Conservation (phyloP, 1,140 invertebrate species). For the Xylocopa sonorina region DNA sequence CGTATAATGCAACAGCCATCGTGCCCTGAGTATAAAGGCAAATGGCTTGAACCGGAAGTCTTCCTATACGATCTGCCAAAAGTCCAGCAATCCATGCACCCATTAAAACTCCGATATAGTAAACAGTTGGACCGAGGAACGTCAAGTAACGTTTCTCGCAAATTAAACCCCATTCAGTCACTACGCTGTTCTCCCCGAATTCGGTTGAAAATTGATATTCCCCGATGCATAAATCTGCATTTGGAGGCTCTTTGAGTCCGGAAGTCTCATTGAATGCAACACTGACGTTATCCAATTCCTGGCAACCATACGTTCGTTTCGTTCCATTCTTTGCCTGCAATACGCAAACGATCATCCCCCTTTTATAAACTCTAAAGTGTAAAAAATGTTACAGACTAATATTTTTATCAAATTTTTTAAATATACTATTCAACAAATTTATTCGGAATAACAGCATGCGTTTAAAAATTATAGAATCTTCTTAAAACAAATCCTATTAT, state of each 20-base stretch:
- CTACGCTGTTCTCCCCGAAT: slow-evolving; percentile 67
- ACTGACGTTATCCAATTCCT: slow-evolving; percentile 30
- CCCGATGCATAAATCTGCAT: slow-evolving; percentile 33
- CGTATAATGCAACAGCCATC: slow-evolving; percentile 80
- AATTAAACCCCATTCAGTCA: slow-evolving; percentile 82
- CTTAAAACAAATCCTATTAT: too few relatives aligned
- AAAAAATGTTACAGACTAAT: too few relatives aligned
- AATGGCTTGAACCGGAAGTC: slow-evolving; percentile 81
- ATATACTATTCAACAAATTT: too few relatives aligned
- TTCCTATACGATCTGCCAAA: slow-evolving; percentile 82
- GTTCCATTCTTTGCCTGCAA: slow-evolving; percentile 53
- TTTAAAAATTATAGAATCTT: too few relatives aligned
- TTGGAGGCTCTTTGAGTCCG: not conserved
- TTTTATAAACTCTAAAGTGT: not conserved
- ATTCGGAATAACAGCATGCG: too few relatives aligned
- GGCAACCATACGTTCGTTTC: slow-evolving; percentile 68
- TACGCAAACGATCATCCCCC: not conserved
- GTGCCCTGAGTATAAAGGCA: slow-evolving; percentile 81
- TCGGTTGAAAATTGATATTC: slow-evolving; percentile 69
- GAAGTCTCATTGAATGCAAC: slow-evolving; percentile 43
- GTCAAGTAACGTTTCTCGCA: slow-evolving; percentile 81
- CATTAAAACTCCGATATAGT: slow-evolving; percentile 82
- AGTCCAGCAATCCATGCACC: slow-evolving; percentile 83
- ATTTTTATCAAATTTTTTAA: too few relatives aligned
- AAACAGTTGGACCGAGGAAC: slow-evolving; percentile 79